phyloP scores from a whole-genome alignment of 2,888 invertebrate species.

The Hirtodrosophila trivittata region DNA sequence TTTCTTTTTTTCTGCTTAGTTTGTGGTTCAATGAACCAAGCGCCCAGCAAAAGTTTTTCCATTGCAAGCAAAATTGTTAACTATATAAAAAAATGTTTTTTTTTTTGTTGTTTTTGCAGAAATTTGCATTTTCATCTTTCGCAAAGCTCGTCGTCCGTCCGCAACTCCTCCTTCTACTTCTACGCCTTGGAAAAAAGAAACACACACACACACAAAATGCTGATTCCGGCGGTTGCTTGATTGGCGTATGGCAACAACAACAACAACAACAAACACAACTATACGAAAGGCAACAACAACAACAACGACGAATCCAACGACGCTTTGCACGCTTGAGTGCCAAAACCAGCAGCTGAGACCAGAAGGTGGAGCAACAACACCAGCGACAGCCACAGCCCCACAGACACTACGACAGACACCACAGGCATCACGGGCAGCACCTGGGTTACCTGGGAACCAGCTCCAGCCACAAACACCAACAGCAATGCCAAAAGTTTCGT shows the following conservation, averaged over 20 bases:
- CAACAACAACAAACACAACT: constrained; percentile 38
- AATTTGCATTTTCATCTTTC: constrained; percentile 80
- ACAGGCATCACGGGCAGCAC: constrained; percentile 1
- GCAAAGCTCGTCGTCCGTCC: constrained; percentile 34
- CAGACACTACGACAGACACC: background rate
- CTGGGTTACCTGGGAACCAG: constrained; percentile 30
- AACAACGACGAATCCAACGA: background rate
- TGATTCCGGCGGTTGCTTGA: constrained; percentile 56
- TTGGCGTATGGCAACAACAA: constrained; percentile 63
- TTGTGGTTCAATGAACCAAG: constrained; percentile 59
- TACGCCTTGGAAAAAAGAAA: constrained; percentile 11
- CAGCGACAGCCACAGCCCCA: background rate
- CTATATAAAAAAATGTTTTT: constrained; percentile 32
- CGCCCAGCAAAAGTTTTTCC: constrained; percentile 30
- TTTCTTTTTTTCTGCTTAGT: background rate
- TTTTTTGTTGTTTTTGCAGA: constrained; percentile 66
- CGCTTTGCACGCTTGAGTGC: background rate
- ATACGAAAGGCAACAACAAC: constrained; percentile 11
- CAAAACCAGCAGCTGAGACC: constrained; percentile 14
- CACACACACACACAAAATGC: constrained; percentile 46
- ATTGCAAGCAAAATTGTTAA: constrained; percentile 20
- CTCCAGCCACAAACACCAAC: constrained; percentile 6
- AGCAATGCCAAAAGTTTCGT: constrained; percentile 50
- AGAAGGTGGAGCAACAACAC: constrained; percentile 24
- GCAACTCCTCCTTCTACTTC: background rate